A percentile compares a stretch with the other conserved stretches of the same genome.
These are phyloP conservation scores for Schlechtendalia chinensis DNA, from an alignment of 1,140 invertebrate species.

Conservation along the genomic window DNA sequence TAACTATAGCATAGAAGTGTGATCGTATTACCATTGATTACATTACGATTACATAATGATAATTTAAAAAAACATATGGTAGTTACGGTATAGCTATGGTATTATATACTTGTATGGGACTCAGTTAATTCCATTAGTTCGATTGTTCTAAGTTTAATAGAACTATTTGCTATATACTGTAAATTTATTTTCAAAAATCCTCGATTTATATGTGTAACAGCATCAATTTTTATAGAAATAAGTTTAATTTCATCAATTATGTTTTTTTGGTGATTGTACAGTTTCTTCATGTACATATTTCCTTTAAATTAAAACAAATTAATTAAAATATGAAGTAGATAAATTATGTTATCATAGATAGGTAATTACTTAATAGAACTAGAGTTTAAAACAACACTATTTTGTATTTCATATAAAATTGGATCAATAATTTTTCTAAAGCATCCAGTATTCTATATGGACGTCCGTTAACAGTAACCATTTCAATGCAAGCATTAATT, in stretches of 20 bases:
- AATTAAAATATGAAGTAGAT: too few relatives aligned
- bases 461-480: constrained; percentile 3
- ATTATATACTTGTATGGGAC: constrained; percentile 4
- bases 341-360: too few relatives aligned
- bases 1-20: too few relatives aligned
- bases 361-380: background rate
- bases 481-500: constrained; percentile 24
- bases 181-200: background rate
- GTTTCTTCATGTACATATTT: too few relatives aligned
- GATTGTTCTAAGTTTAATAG: background rate
- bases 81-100: too few relatives aligned
- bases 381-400: background rate
- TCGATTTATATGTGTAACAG: background rate
- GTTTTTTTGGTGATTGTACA: background rate
- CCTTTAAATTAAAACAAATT: too few relatives aligned
- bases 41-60: too few relatives aligned
- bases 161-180: too few relatives aligned
- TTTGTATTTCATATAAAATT: background rate
- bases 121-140: background rate
- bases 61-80: too few relatives aligned
- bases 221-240: background rate
- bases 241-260: background rate
- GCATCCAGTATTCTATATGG: background rate
- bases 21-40: too few relatives aligned
- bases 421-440: constrained; percentile 17